Evolutionary conservation across 2,797 vertebrate genomes (phyloP).

Genomic region (Chrosomus eos): DNA sequence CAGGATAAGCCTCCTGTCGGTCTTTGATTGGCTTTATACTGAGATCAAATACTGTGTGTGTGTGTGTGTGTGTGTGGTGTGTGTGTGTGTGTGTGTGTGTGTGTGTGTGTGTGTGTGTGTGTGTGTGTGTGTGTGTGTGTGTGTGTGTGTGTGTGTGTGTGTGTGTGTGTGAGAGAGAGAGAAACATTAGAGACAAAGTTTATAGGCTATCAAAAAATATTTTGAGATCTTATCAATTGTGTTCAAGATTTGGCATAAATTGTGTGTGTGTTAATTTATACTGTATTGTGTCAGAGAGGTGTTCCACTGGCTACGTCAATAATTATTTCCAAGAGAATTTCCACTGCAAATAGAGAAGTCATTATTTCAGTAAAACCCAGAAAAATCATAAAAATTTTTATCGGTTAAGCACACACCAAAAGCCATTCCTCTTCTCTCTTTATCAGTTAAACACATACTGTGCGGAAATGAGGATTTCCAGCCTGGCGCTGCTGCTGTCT

Average conservation of each 20-base stretch:
- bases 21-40: constrained; percentile 9
- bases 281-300: not conserved
- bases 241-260: not conserved
- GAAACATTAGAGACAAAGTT: not conserved
- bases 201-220: not conserved
- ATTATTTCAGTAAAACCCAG: constrained; percentile 37
- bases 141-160: not conserved
- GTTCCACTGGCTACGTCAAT: constrained; percentile 27
- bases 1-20: constrained; percentile 31
- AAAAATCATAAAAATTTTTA: constrained; percentile 39
- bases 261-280: not conserved
- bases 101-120: not conserved
- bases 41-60: not conserved
- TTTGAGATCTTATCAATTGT: not conserved
- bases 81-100: not conserved
- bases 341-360: constrained; percentile 39
- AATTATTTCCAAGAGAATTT: constrained; percentile 43
- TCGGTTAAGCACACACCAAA: constrained; percentile 43
- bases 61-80: not conserved
- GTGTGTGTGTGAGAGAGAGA: not conserved
- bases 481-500: constrained; percentile 32
- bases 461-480: constrained; percentile 47
- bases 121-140: too few relatives aligned
- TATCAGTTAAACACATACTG: constrained; percentile 56
- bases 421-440: not conserved